Evolutionary conservation across 2,113 vertebrate genomes (phyloP).

Genomic region (Delphinapterus leucas): DNA sequence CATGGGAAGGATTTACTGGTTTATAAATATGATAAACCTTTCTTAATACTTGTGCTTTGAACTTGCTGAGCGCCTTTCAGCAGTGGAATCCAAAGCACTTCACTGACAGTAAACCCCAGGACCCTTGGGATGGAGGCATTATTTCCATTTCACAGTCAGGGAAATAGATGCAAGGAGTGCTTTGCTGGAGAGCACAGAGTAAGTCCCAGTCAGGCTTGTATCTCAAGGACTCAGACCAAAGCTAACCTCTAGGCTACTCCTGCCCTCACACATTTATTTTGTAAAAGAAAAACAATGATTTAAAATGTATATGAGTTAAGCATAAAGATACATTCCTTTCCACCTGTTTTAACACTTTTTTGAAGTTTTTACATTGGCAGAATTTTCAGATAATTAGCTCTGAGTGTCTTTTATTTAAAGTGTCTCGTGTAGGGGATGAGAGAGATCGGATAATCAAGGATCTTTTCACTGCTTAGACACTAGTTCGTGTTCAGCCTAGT

Average conservation of each 20-base stretch:
- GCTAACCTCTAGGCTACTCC: slow-evolving; percentile 42
- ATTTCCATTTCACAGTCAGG: slow-evolving; percentile 30
- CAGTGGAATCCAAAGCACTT: slow-evolving; percentile 61
- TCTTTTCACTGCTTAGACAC: background rate
- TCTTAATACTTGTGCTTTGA: slow-evolving; percentile 68
- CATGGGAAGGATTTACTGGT: slow-evolving; percentile 60
- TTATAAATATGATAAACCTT: slow-evolving; percentile 69
- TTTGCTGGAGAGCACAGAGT: slow-evolving; percentile 13
- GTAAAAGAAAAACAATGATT: slow-evolving; percentile 55
- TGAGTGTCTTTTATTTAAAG: slow-evolving; percentile 54
- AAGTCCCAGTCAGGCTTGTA: background rate
- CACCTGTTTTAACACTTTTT: slow-evolving; percentile 52
- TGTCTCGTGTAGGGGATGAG: background rate
- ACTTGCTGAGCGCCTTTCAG: slow-evolving; percentile 58
- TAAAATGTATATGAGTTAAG: slow-evolving; percentile 15
- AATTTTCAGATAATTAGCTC: slow-evolving; percentile 64
- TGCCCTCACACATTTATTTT: background rate
- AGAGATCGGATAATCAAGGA: background rate
- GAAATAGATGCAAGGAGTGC: slow-evolving; percentile 5
- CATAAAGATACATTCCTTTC: background rate
- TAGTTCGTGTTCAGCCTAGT: background rate
- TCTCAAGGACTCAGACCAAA: slow-evolving; percentile 36
- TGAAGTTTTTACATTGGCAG: slow-evolving; percentile 45
- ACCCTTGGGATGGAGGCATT: slow-evolving; percentile 23
- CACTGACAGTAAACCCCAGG: slow-evolving; percentile 33